Base-by-base conservation (phyloP, 1,140 invertebrate species). In the Drosophila pseudoananassae region DNA sequence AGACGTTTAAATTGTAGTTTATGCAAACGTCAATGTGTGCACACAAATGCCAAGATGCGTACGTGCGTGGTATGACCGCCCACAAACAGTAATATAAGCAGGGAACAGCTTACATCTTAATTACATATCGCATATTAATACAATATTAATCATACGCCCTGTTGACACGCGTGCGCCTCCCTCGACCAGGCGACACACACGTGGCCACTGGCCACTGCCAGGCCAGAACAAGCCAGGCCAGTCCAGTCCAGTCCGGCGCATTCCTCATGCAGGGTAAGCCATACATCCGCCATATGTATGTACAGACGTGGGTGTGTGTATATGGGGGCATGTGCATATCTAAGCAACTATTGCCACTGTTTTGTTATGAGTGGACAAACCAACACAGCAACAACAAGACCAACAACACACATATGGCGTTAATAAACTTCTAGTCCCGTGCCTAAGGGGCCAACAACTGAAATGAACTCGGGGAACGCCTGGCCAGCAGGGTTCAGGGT, bases 101-200 rank as follows among this genome's bases (percentile, higher is more conserved):
- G 64, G 75, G 59, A 78, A 76, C 61, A 88, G 75, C 82, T 82
- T 78, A 87, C 82, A 88, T 88, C 83, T 88, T 87, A 87, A 87
- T 88, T 88, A 87, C 83, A 88, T 79, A 87, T 83, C 78, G 82
- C 78, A 87, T 88, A 87, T 87, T 87, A 87, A 87, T 87, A 88
- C 83, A 87, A 83, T 88, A 87, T 87, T 87, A 87, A 87, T 87
- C 83, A 87, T 87, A 87, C 83, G 78, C 76, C 78, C 66, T 83
- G 83, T 87, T 87, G 84, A 88, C 82, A 88, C 83, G 78, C 83
- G 65, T 76, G 55, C 20, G 31, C 65, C 51, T 38, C 63, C 73
- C 53, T 47, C 23, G 59, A 49, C 65, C 68, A 36, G 40, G 23
- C 57, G 55, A 63, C 61, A 57, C 51, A 71, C 73, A 87, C 78